These are phyloP conservation scores for Drosophila pegasa DNA, from an alignment of 2,888 invertebrate species.

Conservation along the genomic window DNA sequence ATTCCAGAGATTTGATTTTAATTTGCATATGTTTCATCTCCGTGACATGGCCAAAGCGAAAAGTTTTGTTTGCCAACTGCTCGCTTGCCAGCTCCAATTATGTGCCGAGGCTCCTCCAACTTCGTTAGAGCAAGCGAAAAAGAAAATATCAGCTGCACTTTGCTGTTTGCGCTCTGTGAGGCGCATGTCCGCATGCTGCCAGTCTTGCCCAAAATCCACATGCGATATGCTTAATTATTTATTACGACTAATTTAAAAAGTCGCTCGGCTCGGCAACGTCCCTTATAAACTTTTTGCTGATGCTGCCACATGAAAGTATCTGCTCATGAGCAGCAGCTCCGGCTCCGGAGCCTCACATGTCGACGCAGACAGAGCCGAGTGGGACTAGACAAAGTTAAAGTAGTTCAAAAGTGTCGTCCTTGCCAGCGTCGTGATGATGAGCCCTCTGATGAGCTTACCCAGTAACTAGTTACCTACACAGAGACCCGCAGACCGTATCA, in stretches of 20 bases:
- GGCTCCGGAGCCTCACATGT: constrained; percentile 18
- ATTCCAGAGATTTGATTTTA: constrained; percentile 3
- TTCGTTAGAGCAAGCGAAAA: constrained; percentile 30
- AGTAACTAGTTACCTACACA: constrained; percentile 30
- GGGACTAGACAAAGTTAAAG: constrained; percentile 65
- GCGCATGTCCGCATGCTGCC: constrained; percentile 21
- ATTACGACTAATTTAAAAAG: constrained; percentile 76
- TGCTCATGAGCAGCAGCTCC: constrained; percentile 36
- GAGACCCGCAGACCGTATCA: neutral
- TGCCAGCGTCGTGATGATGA: constrained; percentile 32
- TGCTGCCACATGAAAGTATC: constrained; percentile 36
- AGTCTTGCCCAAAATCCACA: constrained; percentile 35
- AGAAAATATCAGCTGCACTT: constrained; percentile 47
- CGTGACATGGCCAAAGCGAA: constrained; percentile 26
- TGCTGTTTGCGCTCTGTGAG: constrained; percentile 36
- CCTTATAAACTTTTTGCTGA: constrained; percentile 44
- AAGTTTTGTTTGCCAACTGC: constrained; percentile 46
- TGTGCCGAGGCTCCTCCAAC: constrained; percentile 33
- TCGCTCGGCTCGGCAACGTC: constrained; percentile 34
- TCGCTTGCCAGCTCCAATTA: constrained; percentile 40
- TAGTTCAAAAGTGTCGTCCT: constrained; percentile 71
- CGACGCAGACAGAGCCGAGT: constrained; percentile 12
- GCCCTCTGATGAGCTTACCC: constrained; percentile 37
- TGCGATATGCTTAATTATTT: constrained; percentile 73
- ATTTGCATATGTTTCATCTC: constrained; percentile 37